Base-by-base conservation (phyloP, 2,888 invertebrate species). In the Pachliopta kotzebuea region DNA sequence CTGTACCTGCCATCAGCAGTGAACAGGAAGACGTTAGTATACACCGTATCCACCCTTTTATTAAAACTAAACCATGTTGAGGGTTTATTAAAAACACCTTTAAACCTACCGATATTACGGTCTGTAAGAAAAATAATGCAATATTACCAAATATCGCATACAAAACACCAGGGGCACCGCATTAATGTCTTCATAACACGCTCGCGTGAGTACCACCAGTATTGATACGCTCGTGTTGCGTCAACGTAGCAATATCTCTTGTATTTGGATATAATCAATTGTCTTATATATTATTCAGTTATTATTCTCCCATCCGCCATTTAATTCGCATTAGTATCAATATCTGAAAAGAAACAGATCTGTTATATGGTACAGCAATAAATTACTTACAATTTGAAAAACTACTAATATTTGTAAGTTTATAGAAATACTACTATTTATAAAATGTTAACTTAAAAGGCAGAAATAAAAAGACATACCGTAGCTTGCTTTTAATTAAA, bases 131-230 rank as follows among this genome's bases (percentile, higher is more conserved):
- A 56, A 61, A 62, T 66, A 67, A 56, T 65, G 67, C 72, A 70
- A 76, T 74, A 79, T 81, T 76, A 82, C 76, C 74, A 67, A 81
- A 79, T 78, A 80, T 83, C 76, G 80, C 78, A 75, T 71, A 72
- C 71, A 73, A 74, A 74, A 65, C 69, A 73, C 75, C 69, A 68
- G 67, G 64, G 58, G 59, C 68, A 71, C 68, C 71, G 75, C 81
- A 79, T 85, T 86, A 84, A 88, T 85, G 85, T 88, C 87, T 90
- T 82, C 85, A 88, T 89, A 88, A 80, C 81, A 68, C 74, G 78
- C 76, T 87, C 73, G 90, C 90, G 89, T 90, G 89, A 74, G 76
- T 75, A 77, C 73, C 67, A 71, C 75, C 83, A 81, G 76, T 90
- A 81, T 79, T 68, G 74, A 72, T 71, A 72, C 76, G 76, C 78